phyloP scores from a whole-genome alignment of 1,140 invertebrate genomes.

The Harlomillsia oculata region DNA sequence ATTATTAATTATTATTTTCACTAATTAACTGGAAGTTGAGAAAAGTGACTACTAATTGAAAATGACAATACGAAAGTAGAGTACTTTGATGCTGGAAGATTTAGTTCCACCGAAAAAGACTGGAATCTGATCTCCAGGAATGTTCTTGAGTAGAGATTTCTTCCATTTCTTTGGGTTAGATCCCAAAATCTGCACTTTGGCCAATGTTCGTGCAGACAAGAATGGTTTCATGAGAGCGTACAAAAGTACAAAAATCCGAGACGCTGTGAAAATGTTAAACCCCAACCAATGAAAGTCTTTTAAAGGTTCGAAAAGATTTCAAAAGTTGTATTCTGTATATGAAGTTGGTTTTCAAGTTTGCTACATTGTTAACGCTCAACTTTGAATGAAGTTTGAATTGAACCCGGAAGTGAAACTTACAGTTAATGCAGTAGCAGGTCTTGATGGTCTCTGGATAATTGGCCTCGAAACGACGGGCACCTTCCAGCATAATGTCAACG shows the following conservation, averaged over 20 bases:
- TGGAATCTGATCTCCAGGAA: constrained; percentile 5
- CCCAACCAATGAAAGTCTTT: not conserved
- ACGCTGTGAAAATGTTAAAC: not conserved
- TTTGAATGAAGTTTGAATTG: no score
- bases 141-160: not conserved
- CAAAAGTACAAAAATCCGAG: constrained; percentile 74
- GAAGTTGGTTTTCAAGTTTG: no score
- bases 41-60: no score
- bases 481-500: not conserved
- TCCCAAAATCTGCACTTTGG: constrained; percentile 79
- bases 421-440: no score
- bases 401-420: no score
- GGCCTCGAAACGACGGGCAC: not conserved
- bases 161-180: constrained; percentile 45
- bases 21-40: no score
- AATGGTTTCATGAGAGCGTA: constrained; percentile 78
- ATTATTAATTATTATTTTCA: no score
- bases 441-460: constrained; percentile 5
- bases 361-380: no score
- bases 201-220: constrained; percentile 75
- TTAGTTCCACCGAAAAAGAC: no score
- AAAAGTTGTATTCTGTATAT: no score
- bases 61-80: no score
- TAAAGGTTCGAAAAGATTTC: not conserved
- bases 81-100: not conserved